These are phyloP conservation scores for Heliconius charithonia DNA, from an alignment of 2,888 invertebrate genomes.

Conservation along the genomic window DNA sequence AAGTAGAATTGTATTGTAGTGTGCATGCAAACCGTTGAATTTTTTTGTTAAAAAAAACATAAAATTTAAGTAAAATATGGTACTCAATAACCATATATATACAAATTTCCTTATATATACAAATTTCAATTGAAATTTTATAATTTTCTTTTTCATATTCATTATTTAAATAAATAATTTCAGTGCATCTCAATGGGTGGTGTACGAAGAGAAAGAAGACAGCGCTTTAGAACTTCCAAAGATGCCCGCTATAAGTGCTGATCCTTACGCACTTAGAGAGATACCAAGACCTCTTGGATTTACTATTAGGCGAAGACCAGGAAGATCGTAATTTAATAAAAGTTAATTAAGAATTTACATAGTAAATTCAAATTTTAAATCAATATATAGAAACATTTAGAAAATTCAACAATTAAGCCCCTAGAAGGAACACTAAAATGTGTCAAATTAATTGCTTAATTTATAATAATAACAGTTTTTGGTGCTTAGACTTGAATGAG, in stretches of 20 bases:
- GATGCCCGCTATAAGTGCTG: slow-evolving; percentile 70
- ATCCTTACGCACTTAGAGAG: slow-evolving; percentile 74
- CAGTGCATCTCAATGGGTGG: slow-evolving; percentile 78
- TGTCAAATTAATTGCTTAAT: background rate
- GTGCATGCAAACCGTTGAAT: background rate
- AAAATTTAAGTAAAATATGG: too few relatives aligned
- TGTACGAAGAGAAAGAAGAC: slow-evolving; percentile 74
- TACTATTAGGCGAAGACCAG: slow-evolving; percentile 57
- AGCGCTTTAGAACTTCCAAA: slow-evolving; percentile 59
- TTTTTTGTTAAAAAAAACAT: too few relatives aligned
- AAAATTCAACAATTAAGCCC: background rate
- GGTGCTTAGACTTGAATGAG: background rate
- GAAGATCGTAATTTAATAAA: slow-evolving; percentile 18
- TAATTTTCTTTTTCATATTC: too few relatives aligned
- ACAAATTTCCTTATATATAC: too few relatives aligned
- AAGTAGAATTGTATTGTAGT: slow-evolving; percentile 44
- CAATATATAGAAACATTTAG: background rate
- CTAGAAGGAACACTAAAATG: background rate
- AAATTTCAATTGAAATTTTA: too few relatives aligned
- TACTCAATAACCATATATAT: too few relatives aligned
- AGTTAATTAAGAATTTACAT: background rate
- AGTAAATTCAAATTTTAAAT: background rate
- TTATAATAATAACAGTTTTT: background rate
- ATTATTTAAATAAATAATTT: slow-evolving; percentile 42
- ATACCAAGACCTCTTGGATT: slow-evolving; percentile 71